Evolutionary conservation across 2,113 vertebrate species (phyloP), one percentile per base, ranked within the genome.

Genomic region (Toxostoma redivivum): DNA sequence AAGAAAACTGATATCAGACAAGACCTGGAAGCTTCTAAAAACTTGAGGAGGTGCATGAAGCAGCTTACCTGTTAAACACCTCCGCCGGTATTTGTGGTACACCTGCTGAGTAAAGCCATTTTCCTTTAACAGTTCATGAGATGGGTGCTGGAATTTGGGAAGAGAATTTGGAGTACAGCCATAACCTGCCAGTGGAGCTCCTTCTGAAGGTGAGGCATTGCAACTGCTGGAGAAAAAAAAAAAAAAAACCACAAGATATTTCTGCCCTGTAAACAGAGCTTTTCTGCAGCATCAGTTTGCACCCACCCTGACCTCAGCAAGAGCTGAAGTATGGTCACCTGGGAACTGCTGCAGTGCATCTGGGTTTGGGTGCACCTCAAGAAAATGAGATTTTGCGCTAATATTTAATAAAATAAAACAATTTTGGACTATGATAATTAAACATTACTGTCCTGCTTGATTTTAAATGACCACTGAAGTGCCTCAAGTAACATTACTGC

Each of bases 41-140:
- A 5, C 12, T 11, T 61, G 2, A 64, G 57, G 9, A 31, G 89
- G 62, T 20, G 5, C 33, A 57, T 17, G 45, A 56, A 69, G n/a
- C 12, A 10, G 58, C 97, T 97, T 96, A 99, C 99, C 99, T 48
- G 97, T 98, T 31, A 99, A 97, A 95, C 99, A 99, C 76, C 98
- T 98, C 54, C 98, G 96, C 44, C 97, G 98, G 90, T 99, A 99
- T 88, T 99, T 99, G 98, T 99, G 98, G 97, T 99, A 99, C 12
- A 99, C 98, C 86, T 99, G 99, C 73, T 99, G 99, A 18, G 99
- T 99, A 94, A 99, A 99, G 97, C 99, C 99, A 84, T 99, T 99
- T 95, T 99, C 99, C 93, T 98, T 98, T 90, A 99, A 93, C 96
- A 99, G 97, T 94, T 99, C 99, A 24, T 99, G 99, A 81, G 99